Conservation (phyloP, 1,140 invertebrate species). For the Lutraria rhynchaena region DNA sequence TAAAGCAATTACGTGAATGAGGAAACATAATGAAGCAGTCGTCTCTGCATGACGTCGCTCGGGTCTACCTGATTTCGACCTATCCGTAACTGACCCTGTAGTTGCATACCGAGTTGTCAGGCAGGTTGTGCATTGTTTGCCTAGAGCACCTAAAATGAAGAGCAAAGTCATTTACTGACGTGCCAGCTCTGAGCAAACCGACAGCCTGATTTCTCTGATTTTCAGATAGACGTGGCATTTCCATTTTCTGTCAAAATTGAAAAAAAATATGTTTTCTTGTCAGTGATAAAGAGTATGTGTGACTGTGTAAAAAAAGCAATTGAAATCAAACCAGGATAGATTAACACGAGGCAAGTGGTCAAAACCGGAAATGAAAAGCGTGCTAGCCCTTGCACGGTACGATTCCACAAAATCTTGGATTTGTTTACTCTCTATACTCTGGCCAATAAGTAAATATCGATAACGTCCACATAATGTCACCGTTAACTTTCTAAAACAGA, state of each 20-base stretch:
- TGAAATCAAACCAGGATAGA: slow-evolving; percentile 12
- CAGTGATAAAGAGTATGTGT: slow-evolving; percentile 28
- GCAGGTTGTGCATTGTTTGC: slow-evolving; percentile 5
- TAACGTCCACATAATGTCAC: slow-evolving; percentile 19
- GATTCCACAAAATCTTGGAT: slow-evolving; percentile 5
- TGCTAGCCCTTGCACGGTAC: neutral
- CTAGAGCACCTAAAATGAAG: slow-evolving; percentile 4
- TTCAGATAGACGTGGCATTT: slow-evolving; percentile 3
- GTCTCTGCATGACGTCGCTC: slow-evolving; percentile 7
- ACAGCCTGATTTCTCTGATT: too few relatives aligned
- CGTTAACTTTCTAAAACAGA: too few relatives aligned
- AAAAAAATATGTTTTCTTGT: slow-evolving; percentile 5
- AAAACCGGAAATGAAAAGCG: neutral
- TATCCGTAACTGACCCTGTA: slow-evolving; percentile 14
- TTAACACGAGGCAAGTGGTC: slow-evolving; percentile 16
- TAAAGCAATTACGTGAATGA: neutral
- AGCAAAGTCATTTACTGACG: slow-evolving; percentile 4
- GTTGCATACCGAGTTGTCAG: neutral
- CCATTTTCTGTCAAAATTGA: slow-evolving; percentile 1
- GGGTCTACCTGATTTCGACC: slow-evolving; percentile 6
- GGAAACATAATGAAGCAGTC: slow-evolving; percentile 18
- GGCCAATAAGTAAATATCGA: slow-evolving; percentile 22
- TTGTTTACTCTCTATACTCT: slow-evolving; percentile 1
- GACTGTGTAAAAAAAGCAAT: slow-evolving; percentile 16
- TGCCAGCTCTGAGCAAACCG: slow-evolving; percentile 22